Percentiles rank a stretch among this genome's conserved stretches.
Evolutionary conservation across 2,888 invertebrate species (phyloP).

Genomic region (Himalopsyche anomala): DNA sequence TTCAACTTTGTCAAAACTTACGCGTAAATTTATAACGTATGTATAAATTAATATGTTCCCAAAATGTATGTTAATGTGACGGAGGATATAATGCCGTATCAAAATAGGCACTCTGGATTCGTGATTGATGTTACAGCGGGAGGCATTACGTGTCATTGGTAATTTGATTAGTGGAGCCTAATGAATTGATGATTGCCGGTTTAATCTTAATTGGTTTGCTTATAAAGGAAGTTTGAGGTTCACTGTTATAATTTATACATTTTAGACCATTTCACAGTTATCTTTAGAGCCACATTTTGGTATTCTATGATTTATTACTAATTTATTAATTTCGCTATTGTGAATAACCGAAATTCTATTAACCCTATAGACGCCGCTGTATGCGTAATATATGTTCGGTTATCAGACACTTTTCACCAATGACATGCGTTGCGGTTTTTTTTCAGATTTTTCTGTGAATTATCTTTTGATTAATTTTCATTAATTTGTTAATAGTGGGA

Average conservation of each 20-base stretch:
- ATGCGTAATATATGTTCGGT: no score
- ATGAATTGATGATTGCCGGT: conserved; percentile 20
- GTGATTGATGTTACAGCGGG: not conserved
- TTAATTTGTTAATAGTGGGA: no score
- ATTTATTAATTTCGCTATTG: not conserved
- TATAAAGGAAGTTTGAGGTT: not conserved
- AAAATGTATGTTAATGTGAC: conserved; percentile 5
- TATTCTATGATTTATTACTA: not conserved
- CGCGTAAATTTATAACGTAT: not conserved
- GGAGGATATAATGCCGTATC: not conserved
- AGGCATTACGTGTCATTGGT: conserved; percentile 12
- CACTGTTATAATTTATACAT: conserved; percentile 1
- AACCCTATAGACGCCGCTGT: no score
- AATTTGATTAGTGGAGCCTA: conserved; percentile 6
- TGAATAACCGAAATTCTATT: no score
- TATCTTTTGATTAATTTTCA: no score
- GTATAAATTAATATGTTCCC: not conserved
- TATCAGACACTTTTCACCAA: no score
- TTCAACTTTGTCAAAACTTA: not conserved
- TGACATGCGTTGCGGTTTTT: no score
- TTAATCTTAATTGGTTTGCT: conserved; percentile 16
- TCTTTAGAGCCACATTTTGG: not conserved
- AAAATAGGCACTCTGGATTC: conserved; percentile 22
- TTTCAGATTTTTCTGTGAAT: no score
- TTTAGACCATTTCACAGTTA: not conserved